Conservation (phyloP, 37 sponge, comb jelly and placozoan species). For the Geodia barretti region DNA sequence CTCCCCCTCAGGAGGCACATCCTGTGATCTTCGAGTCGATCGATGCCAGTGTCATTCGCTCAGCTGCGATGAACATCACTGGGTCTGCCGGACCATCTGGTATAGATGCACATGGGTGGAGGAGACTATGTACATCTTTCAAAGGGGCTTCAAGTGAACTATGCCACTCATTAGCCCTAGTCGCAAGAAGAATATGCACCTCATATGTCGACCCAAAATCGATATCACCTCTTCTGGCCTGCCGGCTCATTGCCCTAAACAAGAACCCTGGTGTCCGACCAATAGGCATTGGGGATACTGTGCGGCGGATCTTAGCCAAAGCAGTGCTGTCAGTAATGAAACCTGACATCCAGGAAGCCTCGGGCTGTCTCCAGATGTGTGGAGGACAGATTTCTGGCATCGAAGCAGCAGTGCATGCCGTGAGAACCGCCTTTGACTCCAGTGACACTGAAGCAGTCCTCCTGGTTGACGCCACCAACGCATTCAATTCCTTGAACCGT, state of each 20-base stretch:
- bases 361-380: too few relatives aligned
- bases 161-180: slow-evolving; percentile 17
- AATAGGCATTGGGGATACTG: too few relatives aligned
- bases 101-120: slow-evolving; percentile 31
- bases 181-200: slow-evolving; percentile 10
- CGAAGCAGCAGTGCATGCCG: too few relatives aligned
- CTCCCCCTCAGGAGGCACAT: slow-evolving; percentile 1
- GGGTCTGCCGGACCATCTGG: slow-evolving; percentile 47
- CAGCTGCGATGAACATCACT: slow-evolving; percentile 12
- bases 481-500: too few relatives aligned
- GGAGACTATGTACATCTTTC: slow-evolving; percentile 33
- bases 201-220: slow-evolving; percentile 11
- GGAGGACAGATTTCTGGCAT: too few relatives aligned
- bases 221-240: slow-evolving; percentile 18
- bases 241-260: slow-evolving; percentile 18
- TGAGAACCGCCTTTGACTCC: too few relatives aligned
- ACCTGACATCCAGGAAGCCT: too few relatives aligned
- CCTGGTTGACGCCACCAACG: too few relatives aligned
- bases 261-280: too few relatives aligned
- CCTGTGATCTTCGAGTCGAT: slow-evolving; percentile 33
- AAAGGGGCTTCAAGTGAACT: slow-evolving; percentile 19
- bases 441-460: too few relatives aligned
- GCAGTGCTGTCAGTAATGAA: too few relatives aligned
- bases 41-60: slow-evolving; percentile 16
- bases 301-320: too few relatives aligned